A percentile compares a stretch with the other conserved stretches of the same genome.
Evolutionary conservation across 2,797 vertebrate species (phyloP).

Genomic region (Anableps anableps): DNA sequence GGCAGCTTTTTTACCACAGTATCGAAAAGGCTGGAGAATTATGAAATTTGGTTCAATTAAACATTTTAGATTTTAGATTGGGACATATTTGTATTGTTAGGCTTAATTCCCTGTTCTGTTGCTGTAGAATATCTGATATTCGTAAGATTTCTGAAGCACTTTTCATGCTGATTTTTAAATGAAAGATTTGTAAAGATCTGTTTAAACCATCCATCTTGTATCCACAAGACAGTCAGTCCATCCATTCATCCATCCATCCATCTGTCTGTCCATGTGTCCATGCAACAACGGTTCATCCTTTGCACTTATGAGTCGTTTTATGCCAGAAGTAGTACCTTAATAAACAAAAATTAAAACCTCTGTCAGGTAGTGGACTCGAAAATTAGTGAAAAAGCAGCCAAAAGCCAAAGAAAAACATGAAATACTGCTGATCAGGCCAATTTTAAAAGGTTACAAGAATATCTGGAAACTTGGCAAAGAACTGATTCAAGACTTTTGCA

Average conservation of each 20-base stretch:
- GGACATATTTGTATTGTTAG: neutral
- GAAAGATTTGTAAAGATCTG: neutral
- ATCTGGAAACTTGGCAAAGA: neutral
- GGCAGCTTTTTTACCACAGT: neutral
- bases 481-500: neutral
- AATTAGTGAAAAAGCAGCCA: neutral
- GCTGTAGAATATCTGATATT: neutral
- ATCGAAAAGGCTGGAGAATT: neutral
- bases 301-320: neutral
- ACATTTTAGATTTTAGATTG: neutral
- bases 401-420: neutral
- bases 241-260: too few relatives aligned
- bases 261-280: too few relatives aligned
- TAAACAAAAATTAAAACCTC: neutral
- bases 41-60: neutral
- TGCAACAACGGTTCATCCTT: neutral
- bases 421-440: too few relatives aligned
- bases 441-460: neutral
- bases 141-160: neutral
- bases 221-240: too few relatives aligned
- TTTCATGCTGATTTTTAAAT: neutral
- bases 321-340: too few relatives aligned
- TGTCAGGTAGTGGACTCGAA: neutral
- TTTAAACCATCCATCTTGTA: neutral
- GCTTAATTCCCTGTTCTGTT: neutral